These are phyloP conservation scores for Desoria tigrina DNA, from an alignment of 2,888 invertebrate species.

Conservation along the genomic window DNA sequence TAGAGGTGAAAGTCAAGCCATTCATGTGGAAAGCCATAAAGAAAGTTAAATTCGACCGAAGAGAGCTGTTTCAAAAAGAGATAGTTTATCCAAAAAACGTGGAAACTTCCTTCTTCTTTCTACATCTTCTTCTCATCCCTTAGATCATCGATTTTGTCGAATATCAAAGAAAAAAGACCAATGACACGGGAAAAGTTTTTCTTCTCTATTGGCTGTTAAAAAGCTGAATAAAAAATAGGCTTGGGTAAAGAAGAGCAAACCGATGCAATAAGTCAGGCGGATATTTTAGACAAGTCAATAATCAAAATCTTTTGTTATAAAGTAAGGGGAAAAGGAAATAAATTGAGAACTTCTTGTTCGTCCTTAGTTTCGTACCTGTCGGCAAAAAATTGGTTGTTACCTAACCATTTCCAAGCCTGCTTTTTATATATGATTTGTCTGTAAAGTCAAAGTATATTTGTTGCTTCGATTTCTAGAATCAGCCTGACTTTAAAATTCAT, in stretches of 20 bases:
- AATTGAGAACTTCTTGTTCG: no score
- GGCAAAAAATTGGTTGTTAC: no score
- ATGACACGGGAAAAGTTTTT: neutral
- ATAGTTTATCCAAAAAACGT: constrained; percentile 1
- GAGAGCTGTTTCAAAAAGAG: constrained; percentile 7
- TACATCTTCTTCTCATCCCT: neutral
- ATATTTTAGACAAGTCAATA: constrained; percentile 8
- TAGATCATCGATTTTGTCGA: neutral
- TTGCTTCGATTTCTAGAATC: no score
- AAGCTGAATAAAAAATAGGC: constrained; percentile 3
- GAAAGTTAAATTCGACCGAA: constrained; percentile 15
- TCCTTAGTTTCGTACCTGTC: no score
- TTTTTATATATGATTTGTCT: no score
- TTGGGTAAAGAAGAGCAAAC: neutral
- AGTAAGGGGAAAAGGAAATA: no score
- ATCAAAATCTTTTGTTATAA: neutral
- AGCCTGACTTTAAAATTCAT: no score
- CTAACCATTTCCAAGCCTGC: no score
- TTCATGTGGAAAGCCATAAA: constrained; percentile 21
- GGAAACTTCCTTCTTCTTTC: neutral
- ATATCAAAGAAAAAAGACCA: neutral
- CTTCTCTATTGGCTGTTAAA: neutral
- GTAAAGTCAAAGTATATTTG: no score
- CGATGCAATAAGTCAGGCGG: constrained; percentile 4
- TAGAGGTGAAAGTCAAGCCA: constrained; percentile 13